Evolutionary conservation across 2,113 vertebrate species (phyloP), one percentile per base, ranked within the genome.

Genomic region (Taurulus bubalis): DNA sequence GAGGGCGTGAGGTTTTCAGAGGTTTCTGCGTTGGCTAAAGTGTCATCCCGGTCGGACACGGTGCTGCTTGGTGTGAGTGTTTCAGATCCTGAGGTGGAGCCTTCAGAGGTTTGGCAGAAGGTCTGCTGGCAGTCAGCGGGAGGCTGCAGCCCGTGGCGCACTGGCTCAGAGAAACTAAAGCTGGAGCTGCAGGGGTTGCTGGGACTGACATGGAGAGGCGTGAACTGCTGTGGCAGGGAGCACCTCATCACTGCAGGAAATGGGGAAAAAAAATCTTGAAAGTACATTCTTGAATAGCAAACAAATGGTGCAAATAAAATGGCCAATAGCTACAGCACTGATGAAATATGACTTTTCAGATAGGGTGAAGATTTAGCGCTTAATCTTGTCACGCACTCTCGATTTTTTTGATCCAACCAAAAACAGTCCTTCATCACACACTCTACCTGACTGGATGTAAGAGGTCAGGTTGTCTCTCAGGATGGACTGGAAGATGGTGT

Each of bases 81-180:
- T 49, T 79, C 71, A 60, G 42, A 77, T 65, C 22, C 56, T 18
- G 78, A 79, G 45, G 64, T 64, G 38, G 67, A 82, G 22, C 20
- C 81, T 64, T 66, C 24, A 67, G 71, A 60, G 45, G 53, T 65
- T 68, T 86, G 81, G 55, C 70, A 59, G 47, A 69, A 7, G 28
- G 38, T 79, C 42, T 76, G 56, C 63, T 28, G 47, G 62, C 75
- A 49, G 64, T 70, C 78, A 42, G 20, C 9, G 69, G 65, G 75
- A 56, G 75, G 65, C 79, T 70, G 78, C 66, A 76, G 22, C 26
- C 62, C 15, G 38, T 84, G 64, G 40, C 40, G 15, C 36, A 9
- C 22, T 40, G 45, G 32, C 59, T 83, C 40, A 65, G 73, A 69
- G 10, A 69, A 47, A 71, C 34, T 47, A 58, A 32, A 77, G 65